Evolutionary conservation across 1,140 invertebrate genomes (phyloP).

Genomic region (Drosophila ogumai): DNA sequence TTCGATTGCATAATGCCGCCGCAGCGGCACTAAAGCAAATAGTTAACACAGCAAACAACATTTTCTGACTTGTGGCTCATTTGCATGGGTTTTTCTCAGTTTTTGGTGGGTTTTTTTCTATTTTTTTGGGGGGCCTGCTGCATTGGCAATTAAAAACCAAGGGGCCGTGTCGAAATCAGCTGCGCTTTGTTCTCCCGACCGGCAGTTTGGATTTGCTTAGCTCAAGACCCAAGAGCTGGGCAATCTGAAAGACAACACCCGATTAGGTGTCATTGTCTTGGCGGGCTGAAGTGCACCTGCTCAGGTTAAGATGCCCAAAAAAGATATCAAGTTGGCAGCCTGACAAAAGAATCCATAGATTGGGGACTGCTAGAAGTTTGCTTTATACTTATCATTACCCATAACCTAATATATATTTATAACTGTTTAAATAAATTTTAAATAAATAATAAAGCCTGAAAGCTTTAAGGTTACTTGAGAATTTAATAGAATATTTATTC

Average conservation of each 20-base stretch:
- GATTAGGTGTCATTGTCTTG: constrained; percentile 49
- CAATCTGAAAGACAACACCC: constrained; percentile 29
- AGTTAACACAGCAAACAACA: constrained; percentile 26
- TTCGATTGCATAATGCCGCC: constrained; percentile 58
- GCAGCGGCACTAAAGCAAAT: constrained; percentile 12
- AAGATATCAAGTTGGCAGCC: not conserved
- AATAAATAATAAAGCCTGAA: not conserved
- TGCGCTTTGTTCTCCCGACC: constrained; percentile 64
- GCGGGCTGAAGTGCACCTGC: constrained; percentile 8
- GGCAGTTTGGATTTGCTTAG: constrained; percentile 36
- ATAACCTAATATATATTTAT: not conserved
- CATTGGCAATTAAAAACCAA: constrained; percentile 78
- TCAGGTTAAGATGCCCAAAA: constrained; percentile 3
- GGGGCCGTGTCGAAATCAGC: constrained; percentile 61
- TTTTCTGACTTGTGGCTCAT: constrained; percentile 53
- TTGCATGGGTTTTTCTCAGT: constrained; percentile 54
- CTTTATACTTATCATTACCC: not conserved
- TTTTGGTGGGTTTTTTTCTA: not conserved
- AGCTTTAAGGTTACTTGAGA: not conserved
- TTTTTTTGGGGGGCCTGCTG: constrained; percentile 36
- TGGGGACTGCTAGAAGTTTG: too few relatives aligned
- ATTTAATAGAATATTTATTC: not conserved
- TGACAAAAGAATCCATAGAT: constrained; percentile 1
- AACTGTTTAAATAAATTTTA: not conserved
- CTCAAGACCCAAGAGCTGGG: constrained; percentile 27